A percentile compares a stretch with the other conserved stretches of the same genome.
Conservation (phyloP, 37 sponge, comb jelly and placozoan species). For the Oscarella lobularis region DNA sequence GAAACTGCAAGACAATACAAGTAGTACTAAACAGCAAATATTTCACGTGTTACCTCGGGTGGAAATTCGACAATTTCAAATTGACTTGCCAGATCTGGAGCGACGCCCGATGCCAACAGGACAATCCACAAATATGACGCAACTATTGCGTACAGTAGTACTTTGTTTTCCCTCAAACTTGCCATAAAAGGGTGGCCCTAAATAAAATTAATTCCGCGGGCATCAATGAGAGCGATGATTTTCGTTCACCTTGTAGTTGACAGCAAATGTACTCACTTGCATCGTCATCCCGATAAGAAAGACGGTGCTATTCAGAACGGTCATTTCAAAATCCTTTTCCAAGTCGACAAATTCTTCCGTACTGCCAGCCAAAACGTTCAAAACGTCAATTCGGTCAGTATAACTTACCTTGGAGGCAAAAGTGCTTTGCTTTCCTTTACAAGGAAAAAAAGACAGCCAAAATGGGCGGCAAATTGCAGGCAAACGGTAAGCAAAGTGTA, state of each 20-base stretch:
- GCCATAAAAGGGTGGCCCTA: slow-evolving; percentile 95
- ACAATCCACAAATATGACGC: slow-evolving; percentile 31
- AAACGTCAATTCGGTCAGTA: not conserved
- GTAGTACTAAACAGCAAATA: not conserved
- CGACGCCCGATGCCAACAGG: slow-evolving; percentile 49
- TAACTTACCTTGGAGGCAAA: slow-evolving; percentile 7
- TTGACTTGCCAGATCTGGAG: slow-evolving; percentile 51
- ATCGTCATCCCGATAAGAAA: slow-evolving; percentile 87
- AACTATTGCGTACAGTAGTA: slow-evolving; percentile 50
- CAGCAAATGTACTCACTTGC: slow-evolving; percentile 88
- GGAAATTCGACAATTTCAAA: slow-evolving; percentile 59
- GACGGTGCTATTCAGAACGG: slow-evolving; percentile 81
- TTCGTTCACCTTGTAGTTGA: slow-evolving; percentile 89
- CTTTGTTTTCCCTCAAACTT: slow-evolving; percentile 72
- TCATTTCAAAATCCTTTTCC: slow-evolving; percentile 88
- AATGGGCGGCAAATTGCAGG: slow-evolving; percentile 76
- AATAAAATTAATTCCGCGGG: not conserved
- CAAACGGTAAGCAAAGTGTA: slow-evolving; percentile 85
- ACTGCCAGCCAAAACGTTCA: slow-evolving; percentile 2
- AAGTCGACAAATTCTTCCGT: slow-evolving; percentile 62
- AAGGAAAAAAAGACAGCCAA: slow-evolving; percentile 59
- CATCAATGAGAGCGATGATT: no score
- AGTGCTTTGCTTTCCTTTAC: slow-evolving; percentile 40
- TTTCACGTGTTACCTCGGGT: slow-evolving; percentile 31
- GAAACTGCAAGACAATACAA: not conserved